Base-by-base conservation (phyloP, 2,888 invertebrate species). In the Caenorhabditis parvicauda region DNA sequence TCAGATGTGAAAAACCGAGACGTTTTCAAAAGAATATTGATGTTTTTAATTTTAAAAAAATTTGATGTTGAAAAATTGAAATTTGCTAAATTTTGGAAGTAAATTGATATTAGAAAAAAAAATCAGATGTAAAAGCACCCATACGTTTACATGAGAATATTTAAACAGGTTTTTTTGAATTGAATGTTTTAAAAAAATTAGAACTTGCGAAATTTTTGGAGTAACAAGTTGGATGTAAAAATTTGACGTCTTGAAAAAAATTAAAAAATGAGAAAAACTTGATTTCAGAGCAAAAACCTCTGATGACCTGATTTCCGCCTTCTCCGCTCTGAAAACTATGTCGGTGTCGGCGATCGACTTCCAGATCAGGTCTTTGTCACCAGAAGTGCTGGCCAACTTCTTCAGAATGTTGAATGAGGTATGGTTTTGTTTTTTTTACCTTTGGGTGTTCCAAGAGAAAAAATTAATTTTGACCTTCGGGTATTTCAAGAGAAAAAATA, bases 301-400 rank as follows among this genome's bases (percentile, higher is more conserved):
- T 14, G 42, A 43, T 0, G 49, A 71, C 9, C 45, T 67, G 21
- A 27, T 68, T 7, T 32, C 46, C 4, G 61, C 62, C 1, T 75
- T 73, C 51, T 49, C 46, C 19, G 29, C 41, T 1, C 57, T 75
- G 1, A 66, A 62, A 44, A 39, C 52, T 12, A 76, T 70, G 74
- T 67, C 65, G n/a, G 27, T 76, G 0, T 72, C 76, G 0, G 57
- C 70, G 2, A 74, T 78, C 32, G 79, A 79, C 44, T 75, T 74
- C 49, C 72, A 79, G 56, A 64, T 79, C 17, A 66, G 73, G 17
- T 57, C 73, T 9, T 59, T 79, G 6, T 52, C 70, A 29, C 25
- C 56, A 6, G 52, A 54, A 2, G 61, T 67, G 3, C 41, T 76
- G 7, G 22, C 67, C 12, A 41, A 55, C 6, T 75, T 77, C 47